phyloP scores from a whole-genome alignment of 2,888 invertebrate genomes.

The Caenorhabditis sinica region DNA sequence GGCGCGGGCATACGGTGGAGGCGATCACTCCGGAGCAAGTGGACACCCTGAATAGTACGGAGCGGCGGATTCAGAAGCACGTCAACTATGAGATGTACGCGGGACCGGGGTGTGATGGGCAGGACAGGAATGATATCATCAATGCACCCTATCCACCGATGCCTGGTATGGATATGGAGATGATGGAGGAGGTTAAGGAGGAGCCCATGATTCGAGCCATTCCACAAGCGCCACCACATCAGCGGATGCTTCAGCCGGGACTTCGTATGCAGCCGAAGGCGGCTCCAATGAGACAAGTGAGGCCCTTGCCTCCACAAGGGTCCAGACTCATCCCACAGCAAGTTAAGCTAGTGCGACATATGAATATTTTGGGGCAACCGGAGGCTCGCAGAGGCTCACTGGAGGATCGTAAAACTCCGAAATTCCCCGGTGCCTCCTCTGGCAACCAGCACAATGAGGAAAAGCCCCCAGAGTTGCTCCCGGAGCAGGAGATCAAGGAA shows the following conservation, averaged over 20 bases:
- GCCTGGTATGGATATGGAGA: background rate
- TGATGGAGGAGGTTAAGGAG: background rate
- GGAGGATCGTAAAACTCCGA: too few species aligned
- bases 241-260: too few species aligned
- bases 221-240: too few species aligned
- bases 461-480: background rate
- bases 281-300: too few species aligned
- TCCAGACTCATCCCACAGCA: background rate
- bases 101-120: background rate
- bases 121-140: background rate
- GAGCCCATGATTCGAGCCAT: background rate
- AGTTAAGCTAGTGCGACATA: background rate
- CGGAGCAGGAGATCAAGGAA: slow-evolving; percentile 11
- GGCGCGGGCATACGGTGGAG: background rate
- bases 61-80: slow-evolving; percentile 4
- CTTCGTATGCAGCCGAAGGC: too few species aligned
- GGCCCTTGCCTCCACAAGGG: too few species aligned
- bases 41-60: slow-evolving; percentile 14
- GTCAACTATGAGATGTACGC: background rate
- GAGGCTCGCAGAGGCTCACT: too few species aligned
- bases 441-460: background rate
- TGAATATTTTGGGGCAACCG: too few species aligned
- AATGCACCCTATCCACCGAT: background rate
- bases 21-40: background rate
- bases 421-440: background rate